Evolutionary conservation across 1,140 invertebrate species (phyloP), one percentile per base, ranked within the genome.

Genomic region (Cydia amplana): DNA sequence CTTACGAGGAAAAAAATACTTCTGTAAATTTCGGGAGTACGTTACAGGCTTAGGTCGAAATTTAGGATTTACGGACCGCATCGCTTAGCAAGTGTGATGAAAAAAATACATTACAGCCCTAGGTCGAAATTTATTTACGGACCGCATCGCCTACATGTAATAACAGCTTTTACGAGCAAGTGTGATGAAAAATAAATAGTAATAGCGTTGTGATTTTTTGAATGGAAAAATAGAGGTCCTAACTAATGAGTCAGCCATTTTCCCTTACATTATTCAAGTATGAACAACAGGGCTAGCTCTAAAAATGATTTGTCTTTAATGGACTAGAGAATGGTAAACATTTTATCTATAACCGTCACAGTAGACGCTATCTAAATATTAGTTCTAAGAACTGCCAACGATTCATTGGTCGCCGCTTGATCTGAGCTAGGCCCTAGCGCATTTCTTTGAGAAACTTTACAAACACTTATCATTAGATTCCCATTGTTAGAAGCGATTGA

Each of bases 321-420:
- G 84, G 90, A 91, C 90, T 91, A 91, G 88, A 91, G 83, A 86
- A 82, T 87, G 88, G 90, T 91, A 90, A 90, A 85, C 87, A 79
- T 87, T 84, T 78, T 81, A 79, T 85, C 81, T 72, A 70, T 79
- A 78, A 79, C 78, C 79, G 81, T 76, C 79, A 84, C 74, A 77
- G 80, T 82, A 81, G 78, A 85, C 78, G 55, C 79, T 79, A 82
- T 79, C 77, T 16, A 75, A 78, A 77, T 78, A 77, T 76, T 75
- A 76, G 55, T 76, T 65, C 73, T 79, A 85, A 78, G 80, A 70
- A 70, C 65, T 36, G 6, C 65, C 65, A 70, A 70, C 65, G 16
- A 70, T 70, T 36, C 28, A 67, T 36, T 70, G 65, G 65, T 70
- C 65, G 32, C 32, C 65, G 2, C 28, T 67, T 36, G 32, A 70